Conservation (phyloP, 2,888 invertebrate species). For the Tachina fera region DNA sequence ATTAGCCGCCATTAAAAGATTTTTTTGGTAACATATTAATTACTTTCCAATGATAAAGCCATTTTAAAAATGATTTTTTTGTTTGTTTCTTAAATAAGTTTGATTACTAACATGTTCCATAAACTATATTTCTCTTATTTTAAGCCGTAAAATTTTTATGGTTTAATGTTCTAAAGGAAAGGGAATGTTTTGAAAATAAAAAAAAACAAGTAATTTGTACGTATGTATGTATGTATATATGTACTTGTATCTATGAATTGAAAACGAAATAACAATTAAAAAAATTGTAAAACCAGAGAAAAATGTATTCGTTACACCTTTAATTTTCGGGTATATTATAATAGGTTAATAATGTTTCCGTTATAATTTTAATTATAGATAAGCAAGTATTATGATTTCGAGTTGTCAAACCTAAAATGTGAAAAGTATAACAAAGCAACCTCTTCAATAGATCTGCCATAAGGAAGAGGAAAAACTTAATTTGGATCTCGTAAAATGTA, state of each 20-base stretch:
- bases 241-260: neutral
- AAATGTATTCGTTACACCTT: neutral
- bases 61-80: slow-evolving; percentile 33
- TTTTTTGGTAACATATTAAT: slow-evolving; percentile 78
- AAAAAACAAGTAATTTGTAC: neutral
- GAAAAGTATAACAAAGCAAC: no score
- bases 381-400: neutral
- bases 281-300: neutral
- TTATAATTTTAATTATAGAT: neutral
- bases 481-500: no score
- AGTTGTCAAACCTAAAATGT: no score
- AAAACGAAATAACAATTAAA: neutral
- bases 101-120: slow-evolving; percentile 37
- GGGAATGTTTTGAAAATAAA: neutral
- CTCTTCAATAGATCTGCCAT: no score
- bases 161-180: neutral
- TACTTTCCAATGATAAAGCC: slow-evolving; percentile 79
- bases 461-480: no score
- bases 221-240: no score
- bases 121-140: neutral
- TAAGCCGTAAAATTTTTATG: slow-evolving; percentile 1
- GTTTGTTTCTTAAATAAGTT: neutral
- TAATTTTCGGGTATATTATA: neutral
- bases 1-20: slow-evolving; percentile 45
- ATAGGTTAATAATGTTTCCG: neutral